A percentile compares a stretch with the other conserved stretches of the same genome.
Evolutionary conservation across 2,113 vertebrate species (phyloP).

Genomic region (Asarcornis scutulata): DNA sequence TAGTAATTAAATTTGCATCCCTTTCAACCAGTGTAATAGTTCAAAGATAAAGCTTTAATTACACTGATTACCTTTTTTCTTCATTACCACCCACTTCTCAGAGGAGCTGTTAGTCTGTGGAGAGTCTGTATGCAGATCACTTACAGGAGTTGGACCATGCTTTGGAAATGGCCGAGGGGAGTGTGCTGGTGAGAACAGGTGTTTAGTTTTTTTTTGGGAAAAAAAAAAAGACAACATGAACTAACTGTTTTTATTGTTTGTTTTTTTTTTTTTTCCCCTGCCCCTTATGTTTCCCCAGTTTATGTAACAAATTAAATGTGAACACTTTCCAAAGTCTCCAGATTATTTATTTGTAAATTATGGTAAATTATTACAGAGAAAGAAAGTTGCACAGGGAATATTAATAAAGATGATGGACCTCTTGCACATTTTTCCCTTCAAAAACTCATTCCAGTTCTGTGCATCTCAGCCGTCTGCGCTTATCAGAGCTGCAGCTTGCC

Average conservation of each 20-base stretch:
- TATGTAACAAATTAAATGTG: not conserved
- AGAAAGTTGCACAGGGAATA: too few relatives aligned
- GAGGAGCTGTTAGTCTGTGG: not conserved
- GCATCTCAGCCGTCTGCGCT: not conserved
- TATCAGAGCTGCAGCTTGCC: not conserved
- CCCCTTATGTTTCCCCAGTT: not conserved
- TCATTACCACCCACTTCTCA: not conserved
- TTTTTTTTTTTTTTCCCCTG: not conserved
- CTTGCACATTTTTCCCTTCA: not conserved
- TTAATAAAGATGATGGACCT: not conserved
- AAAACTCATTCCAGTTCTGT: fast-evolving
- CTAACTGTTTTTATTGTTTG: not conserved
- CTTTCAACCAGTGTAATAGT: not conserved
- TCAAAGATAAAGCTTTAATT: not conserved
- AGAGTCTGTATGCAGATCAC: not conserved
- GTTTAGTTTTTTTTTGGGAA: not conserved
- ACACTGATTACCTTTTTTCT: not conserved
- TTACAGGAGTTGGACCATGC: not conserved
- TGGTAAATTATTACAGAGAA: not conserved
- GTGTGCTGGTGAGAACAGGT: not conserved
- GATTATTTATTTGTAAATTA: not conserved
- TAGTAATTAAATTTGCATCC: not conserved
- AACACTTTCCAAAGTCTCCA: not conserved
- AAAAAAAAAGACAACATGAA: not conserved
- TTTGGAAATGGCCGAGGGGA: not conserved